Conservation (phyloP, 2,797 vertebrate genomes). For the Sebastes iracundus region DNA sequence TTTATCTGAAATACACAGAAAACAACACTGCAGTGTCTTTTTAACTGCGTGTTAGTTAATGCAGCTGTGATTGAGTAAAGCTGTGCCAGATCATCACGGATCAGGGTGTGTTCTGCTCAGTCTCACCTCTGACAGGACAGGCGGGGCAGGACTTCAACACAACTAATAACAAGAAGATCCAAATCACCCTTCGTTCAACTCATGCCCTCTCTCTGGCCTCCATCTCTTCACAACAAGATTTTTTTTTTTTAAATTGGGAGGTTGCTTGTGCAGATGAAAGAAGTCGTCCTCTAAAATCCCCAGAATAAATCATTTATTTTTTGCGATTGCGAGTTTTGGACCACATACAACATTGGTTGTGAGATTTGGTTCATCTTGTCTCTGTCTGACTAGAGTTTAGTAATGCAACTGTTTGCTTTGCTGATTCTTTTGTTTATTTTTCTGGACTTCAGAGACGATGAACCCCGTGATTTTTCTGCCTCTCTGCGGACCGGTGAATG, state of each 20-base stretch:
- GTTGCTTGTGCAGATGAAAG: conserved; percentile 13
- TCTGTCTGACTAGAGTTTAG: not conserved
- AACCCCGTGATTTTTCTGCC: conserved; percentile 37
- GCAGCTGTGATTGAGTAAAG: conserved; percentile 7
- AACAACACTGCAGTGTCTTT: not conserved
- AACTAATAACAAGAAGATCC: not conserved
- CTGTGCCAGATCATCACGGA: not conserved
- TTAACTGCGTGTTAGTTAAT: not conserved
- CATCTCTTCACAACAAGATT: not conserved
- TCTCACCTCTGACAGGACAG: conserved; percentile 17
- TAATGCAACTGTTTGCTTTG: not conserved
- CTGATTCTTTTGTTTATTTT: conserved; percentile 2
- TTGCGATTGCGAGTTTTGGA: conserved; percentile 7
- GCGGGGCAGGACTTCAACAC: conserved; percentile 1
- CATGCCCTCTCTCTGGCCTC: not conserved
- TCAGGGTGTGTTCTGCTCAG: conserved; percentile 27
- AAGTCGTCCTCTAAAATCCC: conserved; percentile 36
- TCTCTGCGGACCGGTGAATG: conserved; percentile 29
- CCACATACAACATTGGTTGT: not conserved
- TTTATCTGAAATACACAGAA: not conserved
- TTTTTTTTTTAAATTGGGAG: not conserved
- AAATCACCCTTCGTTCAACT: conserved; percentile 4
- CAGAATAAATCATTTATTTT: not conserved
- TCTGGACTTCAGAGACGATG: conserved; percentile 29
- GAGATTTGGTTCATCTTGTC: conserved; percentile 5